These are phyloP conservation scores for Tanypteryx hageni DNA, from an alignment of 2,888 invertebrate species.

Conservation along the genomic window DNA sequence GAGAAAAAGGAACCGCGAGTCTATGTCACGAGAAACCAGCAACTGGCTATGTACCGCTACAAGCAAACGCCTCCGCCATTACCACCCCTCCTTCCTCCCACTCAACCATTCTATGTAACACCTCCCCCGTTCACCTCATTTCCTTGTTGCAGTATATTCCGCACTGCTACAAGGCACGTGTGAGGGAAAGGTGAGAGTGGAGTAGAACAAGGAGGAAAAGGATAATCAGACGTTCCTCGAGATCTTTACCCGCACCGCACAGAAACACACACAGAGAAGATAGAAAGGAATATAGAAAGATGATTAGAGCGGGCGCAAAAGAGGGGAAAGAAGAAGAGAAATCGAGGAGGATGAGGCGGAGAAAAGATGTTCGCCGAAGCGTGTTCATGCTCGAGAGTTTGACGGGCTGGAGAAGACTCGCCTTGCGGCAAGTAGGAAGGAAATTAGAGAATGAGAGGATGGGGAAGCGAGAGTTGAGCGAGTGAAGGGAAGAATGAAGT, in stretches of 20 bases:
- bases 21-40: neutral
- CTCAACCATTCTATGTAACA: neutral
- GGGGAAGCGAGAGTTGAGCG: neutral
- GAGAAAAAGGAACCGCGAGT: neutral
- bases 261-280: neutral
- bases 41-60: conserved; percentile 20
- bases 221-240: neutral
- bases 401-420: conserved; percentile 11
- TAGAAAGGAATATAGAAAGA: neutral
- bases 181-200: neutral
- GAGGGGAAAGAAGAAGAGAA: neutral
- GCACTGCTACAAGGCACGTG: neutral
- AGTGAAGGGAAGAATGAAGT: neutral
- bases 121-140: neutral
- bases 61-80: neutral
- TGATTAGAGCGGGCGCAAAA: neutral
- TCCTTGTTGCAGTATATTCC: neutral
- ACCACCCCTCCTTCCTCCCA: neutral
- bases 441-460: neutral
- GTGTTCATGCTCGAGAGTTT: neutral
- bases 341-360: neutral
- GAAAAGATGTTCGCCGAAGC: neutral
- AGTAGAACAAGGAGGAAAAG: neutral
- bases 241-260: neutral
- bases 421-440: neutral